Base-by-base conservation (phyloP, 2,113 vertebrate species). In the Cariama cristata region DNA sequence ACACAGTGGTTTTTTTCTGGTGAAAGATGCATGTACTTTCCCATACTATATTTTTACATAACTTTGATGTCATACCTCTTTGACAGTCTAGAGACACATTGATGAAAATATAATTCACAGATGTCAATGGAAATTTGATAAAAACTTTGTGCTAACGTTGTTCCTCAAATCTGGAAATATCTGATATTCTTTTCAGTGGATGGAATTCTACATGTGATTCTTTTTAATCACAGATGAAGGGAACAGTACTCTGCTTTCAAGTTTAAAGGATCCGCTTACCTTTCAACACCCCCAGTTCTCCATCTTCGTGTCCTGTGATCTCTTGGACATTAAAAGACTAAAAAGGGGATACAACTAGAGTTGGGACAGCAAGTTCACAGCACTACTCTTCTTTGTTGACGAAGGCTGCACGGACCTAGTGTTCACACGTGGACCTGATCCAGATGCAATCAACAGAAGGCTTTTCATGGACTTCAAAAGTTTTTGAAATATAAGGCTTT, bases 401-500 rank as follows among this genome's bases (percentile, higher is more conserved):
- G 64, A 95, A 71, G 67, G 32, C 35, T 96, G 52, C 66, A 71
- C 49, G 62, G 76, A 62, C 59, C 53, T 49, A 94, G 66, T 45
- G 38, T 76, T 92, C 69, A 64, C 53, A 92, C 28, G 63, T 60
- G 75, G 74, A 88, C 64, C 75, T 79, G 62, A 74, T 80, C 79
- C 86, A 96, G 82, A 33, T 38, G 42, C 93, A 96, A 94, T 88
- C 69, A 90, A 96, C 87, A 96, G 84, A 90, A 84, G 76, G 72
- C 79, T 95, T 95, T 96, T 94, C 87, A 97, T 5, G 26, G 40
- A 83, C 96, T 96, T 96, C 80, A 95, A 96, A 95, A 40, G 62
- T 44, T 87, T 97, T 73, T 86, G 22, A 89, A 92, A 75, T 88
- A 82, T 47, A 95, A 88, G 59, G 67, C n/a, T 26, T 93, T 80